These are phyloP conservation scores for Masnerella sp. DNA, from an alignment of 2,888 invertebrate genomes.

Conservation along the genomic window DNA sequence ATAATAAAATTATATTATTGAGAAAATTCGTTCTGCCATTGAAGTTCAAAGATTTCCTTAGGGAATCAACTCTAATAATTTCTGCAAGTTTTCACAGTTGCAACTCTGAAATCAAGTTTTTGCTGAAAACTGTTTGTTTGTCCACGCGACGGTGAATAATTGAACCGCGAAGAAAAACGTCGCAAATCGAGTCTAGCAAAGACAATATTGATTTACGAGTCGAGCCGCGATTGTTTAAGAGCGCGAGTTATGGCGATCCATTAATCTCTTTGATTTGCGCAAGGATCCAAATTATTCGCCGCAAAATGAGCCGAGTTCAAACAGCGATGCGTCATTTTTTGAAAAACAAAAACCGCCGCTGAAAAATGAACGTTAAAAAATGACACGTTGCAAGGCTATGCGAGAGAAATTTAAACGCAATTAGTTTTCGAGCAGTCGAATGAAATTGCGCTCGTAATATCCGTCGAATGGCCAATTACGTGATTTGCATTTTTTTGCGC, in stretches of 20 bases:
- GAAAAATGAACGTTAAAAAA: slow-evolving; percentile 9
- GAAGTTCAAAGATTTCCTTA: too few species aligned
- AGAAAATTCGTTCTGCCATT: too few species aligned
- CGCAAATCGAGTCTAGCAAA: slow-evolving; percentile 27
- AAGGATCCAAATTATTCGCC: slow-evolving; percentile 29
- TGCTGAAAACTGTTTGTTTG: slow-evolving; percentile 19
- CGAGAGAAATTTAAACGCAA: slow-evolving; percentile 32
- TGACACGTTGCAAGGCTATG: slow-evolving; percentile 21
- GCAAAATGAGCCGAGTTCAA: slow-evolving; percentile 15
- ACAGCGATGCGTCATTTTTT: slow-evolving; percentile 41
- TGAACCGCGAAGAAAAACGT: slow-evolving; percentile 37
- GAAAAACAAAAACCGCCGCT: slow-evolving; percentile 13
- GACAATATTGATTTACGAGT: slow-evolving; percentile 56
- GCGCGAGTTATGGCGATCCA: slow-evolving; percentile 59
- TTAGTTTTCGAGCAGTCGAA: slow-evolving; percentile 21
- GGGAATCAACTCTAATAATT: too few species aligned
- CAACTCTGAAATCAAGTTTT: background rate
- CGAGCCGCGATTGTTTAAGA: slow-evolving; percentile 52
- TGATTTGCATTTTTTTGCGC: slow-evolving; percentile 45
- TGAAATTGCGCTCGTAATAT: slow-evolving; percentile 27
- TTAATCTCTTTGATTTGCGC: slow-evolving; percentile 53
- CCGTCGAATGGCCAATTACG: slow-evolving; percentile 42
- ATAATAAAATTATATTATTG: too few species aligned
- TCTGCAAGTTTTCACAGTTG: background rate
- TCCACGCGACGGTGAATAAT: slow-evolving; percentile 25